A percentile compares a stretch with the other conserved stretches of the same genome.
These are phyloP conservation scores for Entomyzon cyanotis DNA, from an alignment of 2,113 vertebrate species.

Conservation along the genomic window DNA sequence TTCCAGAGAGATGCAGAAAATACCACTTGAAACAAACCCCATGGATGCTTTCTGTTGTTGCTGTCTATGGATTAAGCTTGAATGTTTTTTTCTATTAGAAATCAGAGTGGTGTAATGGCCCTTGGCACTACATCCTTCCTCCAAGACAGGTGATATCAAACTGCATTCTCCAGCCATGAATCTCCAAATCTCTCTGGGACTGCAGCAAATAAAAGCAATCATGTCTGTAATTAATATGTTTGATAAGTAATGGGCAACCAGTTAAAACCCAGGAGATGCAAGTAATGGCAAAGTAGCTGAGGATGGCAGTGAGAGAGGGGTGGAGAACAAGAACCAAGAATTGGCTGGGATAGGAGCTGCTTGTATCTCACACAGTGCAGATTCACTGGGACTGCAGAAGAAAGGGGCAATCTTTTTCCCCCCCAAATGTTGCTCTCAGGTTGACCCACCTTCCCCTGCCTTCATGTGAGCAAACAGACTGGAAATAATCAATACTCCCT, in stretches of 20 bases:
- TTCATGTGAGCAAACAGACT: not conserved
- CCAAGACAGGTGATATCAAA: not conserved
- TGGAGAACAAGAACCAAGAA: not conserved
- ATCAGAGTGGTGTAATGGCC: not conserved
- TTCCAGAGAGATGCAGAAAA: not conserved
- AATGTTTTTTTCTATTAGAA: not conserved
- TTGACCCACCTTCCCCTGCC: not conserved
- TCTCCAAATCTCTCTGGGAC: not conserved
- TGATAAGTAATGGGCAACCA: not conserved
- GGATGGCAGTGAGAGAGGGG: not conserved
- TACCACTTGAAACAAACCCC: not conserved
- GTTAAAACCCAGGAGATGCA: not conserved
- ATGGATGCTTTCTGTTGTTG: not conserved
- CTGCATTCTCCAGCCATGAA: not conserved
- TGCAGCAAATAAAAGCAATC: not conserved
- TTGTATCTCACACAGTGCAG: not conserved
- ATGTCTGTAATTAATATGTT: not conserved
- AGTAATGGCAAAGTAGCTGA: not conserved
- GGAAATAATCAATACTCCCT: not conserved
- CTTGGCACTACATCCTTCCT: not conserved
- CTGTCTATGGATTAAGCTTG: not conserved
- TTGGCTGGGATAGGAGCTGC: not conserved
- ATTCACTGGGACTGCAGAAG: not conserved
- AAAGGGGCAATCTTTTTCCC: rapidly evolving
- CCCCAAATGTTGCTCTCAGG: rapidly evolving